Evolutionary conservation across 2,797 vertebrate species (phyloP).

Genomic region (Hapalemur alaotrensis): DNA sequence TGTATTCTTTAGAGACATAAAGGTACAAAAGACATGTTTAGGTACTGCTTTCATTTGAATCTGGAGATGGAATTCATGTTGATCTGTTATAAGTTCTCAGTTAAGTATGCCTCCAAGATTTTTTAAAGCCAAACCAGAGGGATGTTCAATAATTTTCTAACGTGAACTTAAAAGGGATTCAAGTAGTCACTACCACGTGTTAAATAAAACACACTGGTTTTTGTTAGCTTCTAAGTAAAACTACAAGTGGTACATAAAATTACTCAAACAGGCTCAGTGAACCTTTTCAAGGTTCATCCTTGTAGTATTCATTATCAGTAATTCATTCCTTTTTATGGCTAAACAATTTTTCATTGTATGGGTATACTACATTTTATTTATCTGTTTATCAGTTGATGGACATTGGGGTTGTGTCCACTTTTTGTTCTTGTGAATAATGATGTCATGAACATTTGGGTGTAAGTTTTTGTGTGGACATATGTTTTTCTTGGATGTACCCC

Average conservation of each 20-base stretch:
- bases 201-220: constrained; percentile 16
- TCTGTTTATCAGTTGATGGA: not conserved
- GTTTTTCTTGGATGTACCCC: not conserved
- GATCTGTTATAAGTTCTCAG: constrained; percentile 32
- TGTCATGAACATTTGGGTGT: not conserved
- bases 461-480: not conserved
- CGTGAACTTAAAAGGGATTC: constrained; percentile 30
- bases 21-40: not conserved
- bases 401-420: not conserved
- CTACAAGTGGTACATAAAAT: not conserved
- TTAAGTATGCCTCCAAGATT: not conserved
- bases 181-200: not conserved
- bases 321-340: not conserved
- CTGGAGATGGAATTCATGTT: not conserved
- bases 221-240: constrained; percentile 31
- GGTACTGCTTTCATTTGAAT: constrained; percentile 25
- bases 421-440: not conserved
- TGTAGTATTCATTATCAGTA: not conserved
- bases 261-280: not conserved
- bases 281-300: constrained; percentile 5
- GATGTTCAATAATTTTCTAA: not conserved
- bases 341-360: not conserved
- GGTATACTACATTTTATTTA: not conserved
- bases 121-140: not conserved
- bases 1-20: not conserved